Evolutionary conservation across 2,797 vertebrate genomes (phyloP), one percentile per base, ranked within the genome.

Genomic region (Heterohyrax brucei): DNA sequence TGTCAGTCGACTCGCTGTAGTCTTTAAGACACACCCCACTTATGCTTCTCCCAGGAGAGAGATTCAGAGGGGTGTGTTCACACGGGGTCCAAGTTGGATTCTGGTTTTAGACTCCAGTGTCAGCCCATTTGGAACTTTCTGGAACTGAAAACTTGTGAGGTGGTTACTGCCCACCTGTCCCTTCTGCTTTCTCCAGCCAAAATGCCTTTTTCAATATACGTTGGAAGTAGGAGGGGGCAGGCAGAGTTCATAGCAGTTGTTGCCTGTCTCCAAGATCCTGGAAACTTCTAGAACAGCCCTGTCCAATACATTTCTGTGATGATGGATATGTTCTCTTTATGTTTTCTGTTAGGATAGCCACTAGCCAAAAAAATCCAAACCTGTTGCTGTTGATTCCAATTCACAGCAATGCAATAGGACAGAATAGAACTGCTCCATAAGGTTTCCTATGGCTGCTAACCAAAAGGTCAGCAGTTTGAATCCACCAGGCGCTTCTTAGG

Each of bases 241-340:
- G 33, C 26, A 50, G 44, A 2, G 18, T 46, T 72, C 28, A 5
- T 50, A 10, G 33, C 46, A 33, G 24, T 72, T 53, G 30, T 53
- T 39, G 14, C 19, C 44, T 39, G 24, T 80, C 53, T 91, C 83
- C 66, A 80, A n/a, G n/a, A 14, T 66, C 62, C 59, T 73, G 24
- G 77, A 87, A 83, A 44, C 53, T 91, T 92, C 91, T 82, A 62
- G 89, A 93, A 77, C 1, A 48, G 21, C 28, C 76, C 10, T 70
- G 33, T 68, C 48, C 1, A 9, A 14, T 1, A 13, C 22, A 3
- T 59, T 46, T 78, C 8, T 50, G 44, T 39, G n/a, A 4, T 50
- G 24, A 28, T 28, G 16, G 39, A 44, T 62, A 18, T 44, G 59
- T n/a, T 62, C 10, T 48, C 16, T 66, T 56, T 80, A 7, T 44